These are phyloP conservation scores for Tadarida brasiliensis DNA, from an alignment of 2,797 vertebrate genomes.

Conservation along the genomic window DNA sequence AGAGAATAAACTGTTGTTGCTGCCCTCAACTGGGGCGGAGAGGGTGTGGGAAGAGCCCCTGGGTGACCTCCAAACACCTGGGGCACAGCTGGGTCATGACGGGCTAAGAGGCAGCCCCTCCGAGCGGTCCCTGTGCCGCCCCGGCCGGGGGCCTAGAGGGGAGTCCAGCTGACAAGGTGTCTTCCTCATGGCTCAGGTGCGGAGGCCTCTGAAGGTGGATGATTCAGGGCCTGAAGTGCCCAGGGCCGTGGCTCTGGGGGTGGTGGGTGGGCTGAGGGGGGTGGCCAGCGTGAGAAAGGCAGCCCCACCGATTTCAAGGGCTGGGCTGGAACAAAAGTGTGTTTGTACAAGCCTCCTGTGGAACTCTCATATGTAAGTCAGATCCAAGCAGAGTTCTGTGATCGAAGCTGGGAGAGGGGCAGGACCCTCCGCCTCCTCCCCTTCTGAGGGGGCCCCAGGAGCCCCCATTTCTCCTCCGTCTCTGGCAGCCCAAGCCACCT, in stretches of 20 bases:
- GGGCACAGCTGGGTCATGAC: not conserved
- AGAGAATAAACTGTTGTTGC: not conserved
- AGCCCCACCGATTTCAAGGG: fast-evolving
- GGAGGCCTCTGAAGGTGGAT: not conserved
- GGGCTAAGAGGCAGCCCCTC: not conserved
- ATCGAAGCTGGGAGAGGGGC: not conserved
- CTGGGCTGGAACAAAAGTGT: not conserved
- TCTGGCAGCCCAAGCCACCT: not conserved
- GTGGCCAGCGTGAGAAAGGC: not conserved
- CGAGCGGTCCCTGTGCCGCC: not conserved
- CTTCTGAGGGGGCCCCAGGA: not conserved
- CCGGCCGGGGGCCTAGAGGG: not conserved
- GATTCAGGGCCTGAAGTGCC: slow-evolving; percentile 2
- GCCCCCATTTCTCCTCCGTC: not conserved
- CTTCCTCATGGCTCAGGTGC: slow-evolving; percentile 15
- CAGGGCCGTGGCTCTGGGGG: not conserved
- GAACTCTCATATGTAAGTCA: not conserved
- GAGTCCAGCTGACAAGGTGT: not conserved
- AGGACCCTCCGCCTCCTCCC: not conserved
- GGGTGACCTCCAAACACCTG: not conserved
- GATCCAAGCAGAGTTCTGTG: not conserved
- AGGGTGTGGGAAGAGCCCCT: not conserved
- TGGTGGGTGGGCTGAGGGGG: not conserved
- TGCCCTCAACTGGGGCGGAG: not conserved
- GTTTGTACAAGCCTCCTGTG: not conserved